These are phyloP conservation scores for Trogon melanurus DNA, from an alignment of 2,113 vertebrate genomes.

Conservation along the genomic window DNA sequence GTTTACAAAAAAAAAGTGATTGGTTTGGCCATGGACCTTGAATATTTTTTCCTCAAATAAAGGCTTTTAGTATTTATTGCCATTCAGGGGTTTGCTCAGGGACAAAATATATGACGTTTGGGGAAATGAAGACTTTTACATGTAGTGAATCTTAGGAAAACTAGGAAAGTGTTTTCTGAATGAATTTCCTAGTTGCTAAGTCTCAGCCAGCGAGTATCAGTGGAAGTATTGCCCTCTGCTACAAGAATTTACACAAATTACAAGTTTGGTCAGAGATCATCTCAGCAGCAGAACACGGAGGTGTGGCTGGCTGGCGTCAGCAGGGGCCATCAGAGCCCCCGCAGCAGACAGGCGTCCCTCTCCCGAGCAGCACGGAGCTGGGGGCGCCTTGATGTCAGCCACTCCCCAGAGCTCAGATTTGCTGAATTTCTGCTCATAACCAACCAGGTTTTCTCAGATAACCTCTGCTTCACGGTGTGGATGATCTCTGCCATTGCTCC, in stretches of 20 bases:
- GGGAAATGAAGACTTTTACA: background rate
- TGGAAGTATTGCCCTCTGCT: background rate
- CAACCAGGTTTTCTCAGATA: background rate
- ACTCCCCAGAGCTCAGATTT: background rate
- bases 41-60: background rate
- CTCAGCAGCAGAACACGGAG: accelerated
- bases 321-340: background rate
- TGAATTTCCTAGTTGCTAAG: too few relatives aligned
- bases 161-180: background rate
- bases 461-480: background rate
- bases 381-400: background rate
- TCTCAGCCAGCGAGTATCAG: accelerated
- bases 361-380: background rate
- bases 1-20: background rate
- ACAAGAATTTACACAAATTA: too few relatives aligned
- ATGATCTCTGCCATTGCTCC: background rate
- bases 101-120: background rate
- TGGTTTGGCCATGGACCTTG: background rate
- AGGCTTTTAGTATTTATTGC: background rate
- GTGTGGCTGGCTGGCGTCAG: background rate
- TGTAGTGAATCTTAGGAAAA: background rate
- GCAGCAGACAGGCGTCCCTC: background rate
- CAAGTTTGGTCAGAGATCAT: background rate
- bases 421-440: background rate
- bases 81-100: background rate